A percentile compares a stretch with the other conserved stretches of the same genome.
Conservation (phyloP, 2,888 invertebrate species). For the Polydrusus cervinus region DNA sequence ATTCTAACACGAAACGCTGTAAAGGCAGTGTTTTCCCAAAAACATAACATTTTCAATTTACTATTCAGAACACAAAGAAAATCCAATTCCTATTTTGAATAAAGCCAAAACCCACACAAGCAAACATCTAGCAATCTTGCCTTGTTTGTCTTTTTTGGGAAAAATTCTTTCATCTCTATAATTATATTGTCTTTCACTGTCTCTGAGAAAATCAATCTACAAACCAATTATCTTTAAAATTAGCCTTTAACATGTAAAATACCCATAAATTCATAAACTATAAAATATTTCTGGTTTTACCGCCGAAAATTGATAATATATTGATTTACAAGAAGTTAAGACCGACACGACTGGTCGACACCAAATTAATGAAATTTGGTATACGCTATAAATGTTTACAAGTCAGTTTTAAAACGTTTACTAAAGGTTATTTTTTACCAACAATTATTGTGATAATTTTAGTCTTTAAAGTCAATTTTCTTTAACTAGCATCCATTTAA, state of each 20-base stretch:
- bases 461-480: no score
- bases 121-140: conserved; percentile 19
- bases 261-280: not conserved
- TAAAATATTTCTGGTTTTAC: no score
- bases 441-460: no score
- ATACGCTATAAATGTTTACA: no score
- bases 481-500: no score
- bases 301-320: no score
- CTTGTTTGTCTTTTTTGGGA: conserved; percentile 28
- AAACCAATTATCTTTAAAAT: conserved; percentile 7
- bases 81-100: conserved; percentile 37
- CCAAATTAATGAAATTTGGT: no score
- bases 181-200: conserved; percentile 21
- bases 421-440: no score
- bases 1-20: not conserved
- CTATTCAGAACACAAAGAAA: conserved; percentile 39
- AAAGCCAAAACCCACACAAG: conserved; percentile 22
- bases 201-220: conserved; percentile 11
- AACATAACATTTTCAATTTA: conserved; percentile 37
- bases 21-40: conserved; percentile 3
- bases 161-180: conserved; percentile 19
- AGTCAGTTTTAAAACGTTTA: no score
- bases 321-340: no score
- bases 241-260: not conserved
- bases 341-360: no score